Base-by-base conservation (phyloP, 2,113 vertebrate species). In the Gambusia affinis region DNA sequence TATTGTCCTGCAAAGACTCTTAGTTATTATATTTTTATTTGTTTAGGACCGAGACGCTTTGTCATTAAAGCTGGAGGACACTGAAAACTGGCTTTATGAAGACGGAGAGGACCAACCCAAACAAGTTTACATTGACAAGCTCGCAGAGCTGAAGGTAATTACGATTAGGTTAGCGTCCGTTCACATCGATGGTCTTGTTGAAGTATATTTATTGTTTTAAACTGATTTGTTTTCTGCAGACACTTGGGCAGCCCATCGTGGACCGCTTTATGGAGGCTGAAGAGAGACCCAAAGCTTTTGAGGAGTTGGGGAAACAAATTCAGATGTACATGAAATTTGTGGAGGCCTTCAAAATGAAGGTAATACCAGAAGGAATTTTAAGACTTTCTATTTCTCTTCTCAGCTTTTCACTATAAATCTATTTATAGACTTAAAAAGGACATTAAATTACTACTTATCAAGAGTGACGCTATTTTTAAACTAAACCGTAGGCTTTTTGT, bases 31-130 rank as follows among this genome's bases (percentile, higher is more conserved):
- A 12, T 60, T 1, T 60, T 3, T 44, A 3, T 31, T 64, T 11
- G 1, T 87, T 62, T 81, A 99, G 97, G 97, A 99, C 80, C 91
- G 96, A 72, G 97, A 96, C 19, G 89, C 82, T 72, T 95, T 99
- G 85, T 96, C 96, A 0, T 87, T 97, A 88, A 97, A 97, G 85
- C 91, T 99, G 82, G 97, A 97, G 84, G 96, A 99, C 64, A 98
- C 97, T 70, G 97, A 99, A 76, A 98, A 95, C 30, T 99, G 98
- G 97, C 91, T 99, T 67, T 99, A 99, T 92, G 98, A 99, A 80
- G 97, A 98, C 76, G 98, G 97, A 73, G 97, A 99, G 95, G 97
- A 99, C 90, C 97, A 99, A 91, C 90, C 96, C 75, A 99, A 99
- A 83, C 98, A 99, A 92, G 94, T 98, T 77, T 99, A 99, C 90